These are phyloP conservation scores for Scomber colias DNA, from an alignment of 2,113 vertebrate genomes.

Conservation along the genomic window DNA sequence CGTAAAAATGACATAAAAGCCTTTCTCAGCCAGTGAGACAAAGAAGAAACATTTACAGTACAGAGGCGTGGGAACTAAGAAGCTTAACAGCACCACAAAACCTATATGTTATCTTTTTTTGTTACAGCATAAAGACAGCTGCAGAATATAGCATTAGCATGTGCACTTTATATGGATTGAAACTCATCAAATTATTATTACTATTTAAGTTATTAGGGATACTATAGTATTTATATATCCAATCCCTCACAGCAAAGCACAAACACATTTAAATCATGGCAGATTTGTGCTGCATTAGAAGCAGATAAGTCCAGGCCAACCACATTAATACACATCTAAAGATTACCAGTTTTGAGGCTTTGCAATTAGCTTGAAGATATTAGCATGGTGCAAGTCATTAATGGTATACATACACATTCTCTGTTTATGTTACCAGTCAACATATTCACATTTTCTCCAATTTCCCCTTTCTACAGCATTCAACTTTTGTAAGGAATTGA, in stretches of 20 bases:
- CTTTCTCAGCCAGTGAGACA: not conserved
- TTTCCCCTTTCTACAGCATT: too few relatives aligned
- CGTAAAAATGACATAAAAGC: too few relatives aligned
- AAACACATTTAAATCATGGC: not conserved
- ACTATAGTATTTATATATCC: not conserved
- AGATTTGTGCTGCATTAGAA: constrained; percentile 16
- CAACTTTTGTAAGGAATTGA: too few relatives aligned
- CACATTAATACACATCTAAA: constrained; percentile 46
- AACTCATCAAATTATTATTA: not conserved
- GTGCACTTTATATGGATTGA: too few relatives aligned
- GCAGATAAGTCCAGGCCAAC: constrained; percentile 28
- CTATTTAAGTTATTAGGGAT: not conserved
- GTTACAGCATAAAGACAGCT: too few relatives aligned
- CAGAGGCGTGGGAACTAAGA: too few relatives aligned
- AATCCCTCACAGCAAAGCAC: not conserved
- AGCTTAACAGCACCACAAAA: too few relatives aligned
- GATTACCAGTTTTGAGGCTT: constrained; percentile 37
- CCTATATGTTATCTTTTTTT: too few relatives aligned
- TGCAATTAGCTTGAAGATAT: constrained; percentile 52
- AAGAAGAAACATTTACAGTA: not conserved
- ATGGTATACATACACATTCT: not conserved
- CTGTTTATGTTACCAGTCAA: too few relatives aligned
- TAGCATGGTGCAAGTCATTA: constrained; percentile 27
- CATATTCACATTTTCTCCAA: too few relatives aligned
- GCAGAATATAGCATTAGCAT: not conserved